A percentile compares a stretch with the other conserved stretches of the same genome.
These are phyloP conservation scores for Cepphus grylle DNA, from an alignment of 2,113 vertebrate genomes.

Conservation along the genomic window DNA sequence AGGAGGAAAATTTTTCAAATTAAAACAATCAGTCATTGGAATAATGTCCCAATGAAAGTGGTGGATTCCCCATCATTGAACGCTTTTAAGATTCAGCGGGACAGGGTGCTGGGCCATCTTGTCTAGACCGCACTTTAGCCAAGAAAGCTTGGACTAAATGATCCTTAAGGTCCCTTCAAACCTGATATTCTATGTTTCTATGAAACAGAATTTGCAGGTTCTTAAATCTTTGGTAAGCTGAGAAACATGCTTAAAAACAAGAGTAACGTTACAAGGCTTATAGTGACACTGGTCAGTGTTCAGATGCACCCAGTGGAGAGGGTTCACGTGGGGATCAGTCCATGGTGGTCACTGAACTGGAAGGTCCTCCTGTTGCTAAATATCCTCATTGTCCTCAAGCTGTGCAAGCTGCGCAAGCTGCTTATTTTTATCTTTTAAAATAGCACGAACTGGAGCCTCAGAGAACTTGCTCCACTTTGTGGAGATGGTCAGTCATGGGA, in stretches of 20 bases:
- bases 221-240: not conserved
- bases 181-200: not conserved
- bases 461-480: not conserved
- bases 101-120: not conserved
- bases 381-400: not conserved
- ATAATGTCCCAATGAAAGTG: not conserved
- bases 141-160: not conserved
- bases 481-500: rapidly evolving
- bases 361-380: not conserved
- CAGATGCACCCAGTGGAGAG: not conserved
- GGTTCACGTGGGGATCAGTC: rapidly evolving
- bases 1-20: not conserved
- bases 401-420: not conserved
- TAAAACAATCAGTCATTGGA: not conserved
- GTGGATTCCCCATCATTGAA: not conserved
- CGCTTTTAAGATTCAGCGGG: not conserved
- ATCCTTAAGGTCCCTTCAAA: not conserved
- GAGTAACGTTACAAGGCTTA: not conserved
- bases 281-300: not conserved
- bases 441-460: not conserved
- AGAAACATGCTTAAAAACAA: not conserved
- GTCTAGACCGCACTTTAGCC: not conserved
- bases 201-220: not conserved
- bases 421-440: not conserved
- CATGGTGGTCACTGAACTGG: not conserved